These are phyloP conservation scores for Philhelius pedissequus DNA, from an alignment of 2,888 invertebrate species.

Conservation along the genomic window DNA sequence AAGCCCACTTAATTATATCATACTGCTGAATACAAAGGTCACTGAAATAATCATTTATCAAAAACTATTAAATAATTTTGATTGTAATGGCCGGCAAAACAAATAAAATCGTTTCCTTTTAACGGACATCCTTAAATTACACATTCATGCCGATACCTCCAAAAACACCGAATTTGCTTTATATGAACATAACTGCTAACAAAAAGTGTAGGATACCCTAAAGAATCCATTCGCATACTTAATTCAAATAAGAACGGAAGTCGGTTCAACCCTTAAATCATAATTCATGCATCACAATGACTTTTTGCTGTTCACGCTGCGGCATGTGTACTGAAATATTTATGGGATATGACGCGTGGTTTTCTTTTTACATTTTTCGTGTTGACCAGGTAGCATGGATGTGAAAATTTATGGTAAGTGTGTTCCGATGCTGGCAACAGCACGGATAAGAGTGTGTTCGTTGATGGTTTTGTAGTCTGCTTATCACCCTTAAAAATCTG, in stretches of 20 bases:
- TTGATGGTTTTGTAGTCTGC: no score
- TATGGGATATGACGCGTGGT: slow-evolving; percentile 52
- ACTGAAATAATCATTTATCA: no score
- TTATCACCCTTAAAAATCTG: no score
- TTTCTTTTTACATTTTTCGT: slow-evolving; percentile 1
- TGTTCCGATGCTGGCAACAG: not conserved
- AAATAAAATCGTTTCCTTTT: not conserved
- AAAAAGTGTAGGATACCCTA: slow-evolving; percentile 11
- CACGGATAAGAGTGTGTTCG: no score
- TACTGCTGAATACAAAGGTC: no score
- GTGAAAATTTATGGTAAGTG: not conserved
- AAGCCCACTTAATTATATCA: no score
- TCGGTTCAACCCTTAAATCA: slow-evolving; percentile 51
- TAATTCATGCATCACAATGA: slow-evolving; percentile 64
- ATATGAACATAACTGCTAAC: not conserved
- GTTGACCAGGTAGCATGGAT: slow-evolving; percentile 27
- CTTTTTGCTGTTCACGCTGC: slow-evolving; percentile 51
- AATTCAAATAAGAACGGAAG: slow-evolving; percentile 11
- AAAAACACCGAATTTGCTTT: not conserved
- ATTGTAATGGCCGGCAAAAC: no score
- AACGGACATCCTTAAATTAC: slow-evolving; percentile 18
- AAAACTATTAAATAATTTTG: no score
- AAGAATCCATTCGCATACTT: slow-evolving; percentile 39
- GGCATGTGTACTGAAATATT: slow-evolving; percentile 53
- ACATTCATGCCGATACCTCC: slow-evolving; percentile 28